Conservation (phyloP, 1,140 invertebrate genomes). For the Polypedilum vanderplanki region DNA sequence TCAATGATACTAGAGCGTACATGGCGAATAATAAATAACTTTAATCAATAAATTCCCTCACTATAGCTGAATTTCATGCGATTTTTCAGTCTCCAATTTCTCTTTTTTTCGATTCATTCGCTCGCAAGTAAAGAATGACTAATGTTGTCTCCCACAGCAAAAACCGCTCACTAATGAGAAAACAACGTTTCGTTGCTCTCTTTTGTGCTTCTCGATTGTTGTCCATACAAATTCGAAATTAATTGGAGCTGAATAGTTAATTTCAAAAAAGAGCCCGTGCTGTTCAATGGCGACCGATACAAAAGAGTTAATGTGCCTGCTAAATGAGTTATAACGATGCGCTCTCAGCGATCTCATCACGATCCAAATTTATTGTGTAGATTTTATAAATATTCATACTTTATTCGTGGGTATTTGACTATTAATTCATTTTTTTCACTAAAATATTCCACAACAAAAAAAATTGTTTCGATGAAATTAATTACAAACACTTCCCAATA, state of each 20-base stretch:
- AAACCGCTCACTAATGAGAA: conserved; percentile 17
- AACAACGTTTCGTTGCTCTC: not conserved
- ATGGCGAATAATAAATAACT: conserved; percentile 2
- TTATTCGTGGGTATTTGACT: not conserved
- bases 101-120: not conserved
- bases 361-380: not conserved
- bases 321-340: conserved; percentile 18
- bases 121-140: not conserved
- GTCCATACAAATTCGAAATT: conserved; percentile 25
- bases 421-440: too few relatives aligned
- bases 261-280: not conserved
- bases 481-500: conserved; percentile 25
- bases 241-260: conserved; percentile 25
- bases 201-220: not conserved
- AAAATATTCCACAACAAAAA: too few relatives aligned
- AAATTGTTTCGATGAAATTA: not conserved
- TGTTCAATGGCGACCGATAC: not conserved
- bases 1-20: not conserved
- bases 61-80: not conserved
- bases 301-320: conserved; percentile 3
- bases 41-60: not conserved
- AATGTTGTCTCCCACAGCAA: not conserved
- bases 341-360: too few relatives aligned
- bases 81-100: conserved; percentile 26
- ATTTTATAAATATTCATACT: conserved; percentile 6